Conservation (phyloP, 2,888 invertebrate genomes). For the Drosophila nr. fundita region DNA sequence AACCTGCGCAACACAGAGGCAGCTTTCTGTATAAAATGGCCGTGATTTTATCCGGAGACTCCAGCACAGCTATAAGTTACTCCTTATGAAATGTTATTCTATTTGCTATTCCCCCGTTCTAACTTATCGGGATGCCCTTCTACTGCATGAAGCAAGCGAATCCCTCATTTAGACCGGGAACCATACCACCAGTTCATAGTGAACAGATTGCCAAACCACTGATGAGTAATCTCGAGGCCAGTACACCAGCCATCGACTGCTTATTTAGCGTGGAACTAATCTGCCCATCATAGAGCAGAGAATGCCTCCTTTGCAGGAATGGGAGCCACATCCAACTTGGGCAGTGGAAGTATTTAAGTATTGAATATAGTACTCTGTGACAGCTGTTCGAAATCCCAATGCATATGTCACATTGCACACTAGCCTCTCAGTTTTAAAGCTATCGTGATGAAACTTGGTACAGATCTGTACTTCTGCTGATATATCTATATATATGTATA, state of each 20-base stretch:
- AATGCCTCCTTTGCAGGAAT: slow-evolving; percentile 95
- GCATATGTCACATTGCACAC: no score
- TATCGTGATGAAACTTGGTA: background rate
- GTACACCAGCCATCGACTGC: slow-evolving; percentile 90
- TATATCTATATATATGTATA: background rate
- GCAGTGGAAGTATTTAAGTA: slow-evolving; percentile 96
- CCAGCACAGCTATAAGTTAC: slow-evolving; percentile 81
- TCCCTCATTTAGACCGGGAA: slow-evolving; percentile 95
- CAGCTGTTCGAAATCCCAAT: slow-evolving; percentile 86
- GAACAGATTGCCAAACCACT: slow-evolving; percentile 96
- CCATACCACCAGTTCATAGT: slow-evolving; percentile 97
- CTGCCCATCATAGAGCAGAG: slow-evolving; percentile 90
- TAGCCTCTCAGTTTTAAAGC: background rate
- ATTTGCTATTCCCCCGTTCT: slow-evolving; percentile 87
- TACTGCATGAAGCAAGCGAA: slow-evolving; percentile 95
- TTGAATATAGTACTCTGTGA: slow-evolving; percentile 91
- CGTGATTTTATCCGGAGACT: slow-evolving; percentile 94
- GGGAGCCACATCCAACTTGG: slow-evolving; percentile 88
- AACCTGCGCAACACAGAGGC: slow-evolving; percentile 94
- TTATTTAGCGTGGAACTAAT: slow-evolving; percentile 91
- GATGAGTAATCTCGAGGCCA: slow-evolving; percentile 98
- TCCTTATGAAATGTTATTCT: slow-evolving; percentile 86
- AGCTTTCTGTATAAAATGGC: slow-evolving; percentile 96
- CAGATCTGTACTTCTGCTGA: background rate
- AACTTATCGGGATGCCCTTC: slow-evolving; percentile 90